phyloP scores from a whole-genome alignment of 2,113 vertebrate species.

The Suricata suricatta region DNA sequence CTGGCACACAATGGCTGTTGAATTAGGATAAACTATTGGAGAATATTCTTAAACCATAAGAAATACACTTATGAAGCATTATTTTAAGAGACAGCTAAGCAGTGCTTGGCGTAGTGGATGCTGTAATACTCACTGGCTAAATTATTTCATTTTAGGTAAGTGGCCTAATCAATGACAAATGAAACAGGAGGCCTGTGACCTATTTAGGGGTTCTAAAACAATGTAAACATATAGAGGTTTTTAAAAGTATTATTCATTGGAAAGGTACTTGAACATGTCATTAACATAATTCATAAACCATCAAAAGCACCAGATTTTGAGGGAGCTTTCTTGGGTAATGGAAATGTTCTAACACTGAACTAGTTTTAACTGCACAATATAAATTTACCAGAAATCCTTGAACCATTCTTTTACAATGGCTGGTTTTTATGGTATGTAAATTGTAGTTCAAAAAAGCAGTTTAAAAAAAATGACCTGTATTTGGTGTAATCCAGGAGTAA shows the following conservation, averaged over 20 bases:
- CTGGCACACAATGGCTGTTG: neutral
- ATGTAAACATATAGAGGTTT: neutral
- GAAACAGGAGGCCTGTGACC: neutral
- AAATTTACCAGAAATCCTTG: constrained; percentile 13
- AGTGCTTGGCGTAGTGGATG: neutral
- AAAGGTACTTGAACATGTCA: neutral
- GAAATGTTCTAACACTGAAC: neutral
- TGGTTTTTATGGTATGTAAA: constrained; percentile 36
- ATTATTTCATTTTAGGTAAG: neutral
- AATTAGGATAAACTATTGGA: neutral
- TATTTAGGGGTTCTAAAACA: neutral
- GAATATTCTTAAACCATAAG: neutral
- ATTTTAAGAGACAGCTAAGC: neutral
- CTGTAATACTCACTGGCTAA: neutral
- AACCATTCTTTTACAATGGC: neutral
- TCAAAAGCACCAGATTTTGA: neutral
- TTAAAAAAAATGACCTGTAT: neutral
- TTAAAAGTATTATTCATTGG: neutral
- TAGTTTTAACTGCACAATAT: neutral
- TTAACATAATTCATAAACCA: neutral
- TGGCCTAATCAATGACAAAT: neutral
- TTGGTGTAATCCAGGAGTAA: constrained; percentile 37
- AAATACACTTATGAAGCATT: neutral
- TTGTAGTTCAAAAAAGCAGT: constrained; percentile 10
- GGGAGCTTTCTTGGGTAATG: neutral